Evolutionary conservation across 1,140 invertebrate species (phyloP).

Genomic region (Aphelenchoides avenae): DNA sequence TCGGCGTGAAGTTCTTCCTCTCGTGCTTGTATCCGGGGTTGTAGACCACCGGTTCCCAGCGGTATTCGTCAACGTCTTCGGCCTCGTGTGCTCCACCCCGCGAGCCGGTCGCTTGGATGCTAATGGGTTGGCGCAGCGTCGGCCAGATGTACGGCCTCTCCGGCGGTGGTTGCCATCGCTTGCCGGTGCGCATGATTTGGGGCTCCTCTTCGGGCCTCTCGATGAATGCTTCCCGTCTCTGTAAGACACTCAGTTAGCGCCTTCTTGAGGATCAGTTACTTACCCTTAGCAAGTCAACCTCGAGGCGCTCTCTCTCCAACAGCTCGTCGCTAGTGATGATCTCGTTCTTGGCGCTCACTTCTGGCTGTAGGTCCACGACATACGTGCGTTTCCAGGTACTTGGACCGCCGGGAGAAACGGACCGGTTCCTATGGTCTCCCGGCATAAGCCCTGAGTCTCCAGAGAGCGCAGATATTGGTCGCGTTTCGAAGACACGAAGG

Average conservation of each 20-base stretch:
- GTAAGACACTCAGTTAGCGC: neutral
- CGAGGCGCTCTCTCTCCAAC: slow-evolving; percentile 48
- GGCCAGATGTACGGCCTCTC: slow-evolving; percentile 56
- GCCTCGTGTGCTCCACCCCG: neutral
- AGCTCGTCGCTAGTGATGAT: slow-evolving; percentile 57
- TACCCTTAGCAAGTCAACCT: slow-evolving; percentile 48
- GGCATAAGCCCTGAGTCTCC: slow-evolving; percentile 4
- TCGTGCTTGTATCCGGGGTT: slow-evolving; percentile 49
- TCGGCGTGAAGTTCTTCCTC: slow-evolving; percentile 53
- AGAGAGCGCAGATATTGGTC: slow-evolving; percentile 51
- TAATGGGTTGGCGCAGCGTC: neutral
- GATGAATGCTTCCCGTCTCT: slow-evolving; percentile 51
- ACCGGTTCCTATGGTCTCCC: too few relatives aligned
- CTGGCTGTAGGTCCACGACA: slow-evolving; percentile 36
- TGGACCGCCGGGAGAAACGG: neutral
- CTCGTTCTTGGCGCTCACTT: slow-evolving; percentile 50
- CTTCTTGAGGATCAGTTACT: neutral
- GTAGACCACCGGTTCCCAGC: slow-evolving; percentile 48
- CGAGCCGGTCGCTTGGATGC: neutral
- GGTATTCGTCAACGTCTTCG: slow-evolving; percentile 37
- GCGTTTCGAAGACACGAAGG: slow-evolving; percentile 50
- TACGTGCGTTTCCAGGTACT: slow-evolving; percentile 55
- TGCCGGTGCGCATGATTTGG: slow-evolving; percentile 42
- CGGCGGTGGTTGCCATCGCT: slow-evolving; percentile 56
- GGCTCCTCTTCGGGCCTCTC: slow-evolving; percentile 47